Base-by-base conservation (phyloP, 2,888 invertebrate species). In the Catocala nupta region DNA sequence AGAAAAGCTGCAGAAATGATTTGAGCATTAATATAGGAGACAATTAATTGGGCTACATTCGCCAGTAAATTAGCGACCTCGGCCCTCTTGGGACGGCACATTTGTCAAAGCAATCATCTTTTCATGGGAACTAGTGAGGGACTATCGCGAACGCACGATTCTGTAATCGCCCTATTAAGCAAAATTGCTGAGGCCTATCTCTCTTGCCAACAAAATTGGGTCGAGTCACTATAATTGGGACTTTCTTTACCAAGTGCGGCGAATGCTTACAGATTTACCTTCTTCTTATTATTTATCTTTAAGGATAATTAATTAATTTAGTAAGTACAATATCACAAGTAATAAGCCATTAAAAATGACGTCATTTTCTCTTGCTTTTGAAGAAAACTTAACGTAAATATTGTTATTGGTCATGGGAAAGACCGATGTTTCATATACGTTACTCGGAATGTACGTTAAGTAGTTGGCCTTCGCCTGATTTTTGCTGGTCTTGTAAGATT, bases 61-160 rank as follows among this genome's bases (percentile, higher is more conserved):
- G 82, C 81, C 71, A 81, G 88, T 81, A 86, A 86, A 89, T 90
- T 88, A 88, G 85, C 82, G 82, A 83, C 83, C 84, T 76, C 73
- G 75, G 75, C 71, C 72, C 81, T 75, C 77, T 62, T 81, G 84
- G 87, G 83, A 81, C 77, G 73, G 68, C 66, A 82, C 84, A 87
- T 89, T 90, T 87, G 89, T 89, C 89, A 90, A 85, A 81, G 82
- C 89, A 89, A 90, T 90, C 87, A 90, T 90, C 88, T 89, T 89
- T 88, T 86, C 82, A 83, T 87, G 80, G 77, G 76, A 70, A 55
- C 72, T 58, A 71, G 76, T 73, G 71, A 75, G 82, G 81, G 82
- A 77, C 82, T 81, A 85, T 82, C 81, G 72, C 73, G 77, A 74
- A 73, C 78, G 68, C 81, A 82, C 78, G 71, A 82, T 78, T 82